Evolutionary conservation across 2,888 invertebrate species (phyloP), one percentile per base, ranked within the genome.

Genomic region (Aspidapion aeneum): DNA sequence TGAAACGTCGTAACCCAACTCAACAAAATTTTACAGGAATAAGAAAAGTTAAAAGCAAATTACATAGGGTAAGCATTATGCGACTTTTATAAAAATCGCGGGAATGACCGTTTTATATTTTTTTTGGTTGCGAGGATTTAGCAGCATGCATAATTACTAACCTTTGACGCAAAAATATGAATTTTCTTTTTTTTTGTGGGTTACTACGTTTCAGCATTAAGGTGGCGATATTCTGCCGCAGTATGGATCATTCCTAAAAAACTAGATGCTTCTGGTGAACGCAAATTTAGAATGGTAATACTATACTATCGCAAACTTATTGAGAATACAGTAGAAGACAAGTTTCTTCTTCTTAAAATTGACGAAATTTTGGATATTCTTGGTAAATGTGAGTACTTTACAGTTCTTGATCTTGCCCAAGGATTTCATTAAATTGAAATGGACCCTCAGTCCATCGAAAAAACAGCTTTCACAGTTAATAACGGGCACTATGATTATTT

Each of bases 391-490:
- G n/a, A 9, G 9, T 55, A 55, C n/a, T 55, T 55, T 17, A 55
- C 55, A 9, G n/a, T 17, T 9, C 18, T 55, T 17, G 55, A 55
- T 17, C n/a, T 55, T 9, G 18, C 18, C n/a, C 55, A 55, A 18
- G 55, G 55, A 55, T 55, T 55, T 55, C 55, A 55, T 55, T 9
- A 55, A 55, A 55, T 55, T 17, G 55, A 55, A 55, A 18, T 55
- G 17, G 55, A 55, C n/a, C 55, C 55, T 9, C 7, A 17, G 9
- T 55, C 55, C 55, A 55, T 55, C n/a, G 55, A 55, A 55, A 12
- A 12, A 71, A 74, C 74, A 0, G 71, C 71, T 0, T 73, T 74
- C 58, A 65, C 61, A 1, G 68, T n/a, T n/a, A n/a, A n/a, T n/a
- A n/a, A n/a, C n/a, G n/a, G n/a, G n/a, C n/a, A n/a, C n/a, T n/a